A percentile compares a stretch with the other conserved stretches of the same genome.
Evolutionary conservation across 2,113 vertebrate genomes (phyloP).

Genomic region (Indicator indicator): DNA sequence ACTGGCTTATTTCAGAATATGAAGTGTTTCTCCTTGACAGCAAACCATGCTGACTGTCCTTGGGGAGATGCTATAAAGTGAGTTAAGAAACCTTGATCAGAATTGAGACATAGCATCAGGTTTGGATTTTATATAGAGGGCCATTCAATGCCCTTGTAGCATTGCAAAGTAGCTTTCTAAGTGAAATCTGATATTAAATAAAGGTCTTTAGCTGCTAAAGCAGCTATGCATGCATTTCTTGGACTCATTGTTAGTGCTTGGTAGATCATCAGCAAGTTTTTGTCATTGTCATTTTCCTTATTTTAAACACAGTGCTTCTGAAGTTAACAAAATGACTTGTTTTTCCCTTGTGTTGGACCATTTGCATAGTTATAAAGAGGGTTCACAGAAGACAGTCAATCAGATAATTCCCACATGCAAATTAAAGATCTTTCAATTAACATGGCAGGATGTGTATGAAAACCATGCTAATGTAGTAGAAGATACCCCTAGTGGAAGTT

Average conservation of each 20-base stretch:
- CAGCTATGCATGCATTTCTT: not conserved
- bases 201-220: not conserved
- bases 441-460: constrained; percentile 34
- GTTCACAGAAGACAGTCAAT: constrained; percentile 50
- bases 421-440: constrained; percentile 64
- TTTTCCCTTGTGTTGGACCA: constrained; percentile 29
- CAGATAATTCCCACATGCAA: constrained; percentile 68
- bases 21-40: not conserved
- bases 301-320: constrained; percentile 36
- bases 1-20: not conserved
- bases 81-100: not conserved
- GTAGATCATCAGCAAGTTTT: not conserved
- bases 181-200: constrained; percentile 2
- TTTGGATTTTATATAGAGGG: not conserved
- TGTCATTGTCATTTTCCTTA: not conserved
- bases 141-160: not conserved
- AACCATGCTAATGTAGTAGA: constrained; percentile 21
- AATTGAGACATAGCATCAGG: not conserved
- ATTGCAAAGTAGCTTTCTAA: not conserved
- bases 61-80: not conserved
- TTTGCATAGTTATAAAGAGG: constrained; percentile 63
- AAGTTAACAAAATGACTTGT: constrained; percentile 57
- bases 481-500: not conserved
- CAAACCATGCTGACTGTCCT: not conserved
- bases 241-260: not conserved